Percentiles rank a stretch among this genome's conserved stretches.
Conservation (phyloP, 2,888 invertebrate species). For the Andrena praecox region DNA sequence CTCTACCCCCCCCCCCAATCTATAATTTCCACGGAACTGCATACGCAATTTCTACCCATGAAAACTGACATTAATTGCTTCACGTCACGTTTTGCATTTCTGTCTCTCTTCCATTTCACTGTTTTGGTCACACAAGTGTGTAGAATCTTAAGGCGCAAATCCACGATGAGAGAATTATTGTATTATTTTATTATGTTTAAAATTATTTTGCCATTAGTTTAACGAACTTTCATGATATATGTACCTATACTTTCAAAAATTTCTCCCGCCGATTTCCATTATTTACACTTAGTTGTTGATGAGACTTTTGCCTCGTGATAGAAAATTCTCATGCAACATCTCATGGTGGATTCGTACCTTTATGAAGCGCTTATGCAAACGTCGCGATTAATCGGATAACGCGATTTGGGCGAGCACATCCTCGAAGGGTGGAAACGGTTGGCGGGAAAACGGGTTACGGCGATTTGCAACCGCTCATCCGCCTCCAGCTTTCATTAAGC, state of each 20-base stretch:
- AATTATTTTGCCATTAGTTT: too few relatives aligned
- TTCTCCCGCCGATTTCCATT: too few relatives aligned
- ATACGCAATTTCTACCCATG: background rate
- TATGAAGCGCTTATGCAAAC: too few relatives aligned
- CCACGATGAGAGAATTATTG: too few relatives aligned
- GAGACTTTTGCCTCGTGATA: too few relatives aligned
- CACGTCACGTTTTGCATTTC: background rate
- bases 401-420: background rate
- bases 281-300: too few relatives aligned
- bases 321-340: too few relatives aligned
- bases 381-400: slow-evolving; percentile 58
- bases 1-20: background rate
- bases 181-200: too few relatives aligned
- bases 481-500: slow-evolving; percentile 59
- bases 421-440: slow-evolving; percentile 26
- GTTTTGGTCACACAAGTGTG: background rate
- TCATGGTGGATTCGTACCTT: too few relatives aligned
- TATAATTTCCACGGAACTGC: background rate
- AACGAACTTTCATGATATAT: too few relatives aligned
- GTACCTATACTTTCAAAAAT: too few relatives aligned
- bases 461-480: slow-evolving; percentile 72
- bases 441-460: slow-evolving; percentile 53
- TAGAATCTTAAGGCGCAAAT: too few relatives aligned
- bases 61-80: background rate
- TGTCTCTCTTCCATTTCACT: background rate